A percentile compares a stretch with the other conserved stretches of the same genome.
Evolutionary conservation across 2,113 vertebrate species (phyloP).

Genomic region (Noturus placidus): DNA sequence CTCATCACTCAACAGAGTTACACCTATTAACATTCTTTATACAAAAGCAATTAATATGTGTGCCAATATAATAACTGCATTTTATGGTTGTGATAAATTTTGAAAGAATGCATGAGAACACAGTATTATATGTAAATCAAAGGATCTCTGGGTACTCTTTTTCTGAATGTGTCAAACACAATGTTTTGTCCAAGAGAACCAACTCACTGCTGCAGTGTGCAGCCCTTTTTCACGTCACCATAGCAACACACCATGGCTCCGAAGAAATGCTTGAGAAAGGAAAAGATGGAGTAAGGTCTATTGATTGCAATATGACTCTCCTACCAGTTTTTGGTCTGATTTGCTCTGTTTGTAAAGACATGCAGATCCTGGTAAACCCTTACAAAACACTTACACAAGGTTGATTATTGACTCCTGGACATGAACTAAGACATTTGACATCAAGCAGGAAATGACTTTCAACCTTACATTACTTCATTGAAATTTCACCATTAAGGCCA

Average conservation of each 20-base stretch:
- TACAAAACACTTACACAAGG: constrained; percentile 34
- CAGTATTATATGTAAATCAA: constrained; percentile 5
- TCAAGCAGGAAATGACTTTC: constrained; percentile 37
- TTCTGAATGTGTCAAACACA: constrained; percentile 41
- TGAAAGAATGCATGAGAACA: neutral
- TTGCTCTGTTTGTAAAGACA: constrained; percentile 65
- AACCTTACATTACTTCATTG: constrained; percentile 8
- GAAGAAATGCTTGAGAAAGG: constrained; percentile 48
- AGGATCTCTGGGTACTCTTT: neutral
- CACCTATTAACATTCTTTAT: neutral
- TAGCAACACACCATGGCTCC: constrained; percentile 66
- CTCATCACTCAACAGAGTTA: neutral
- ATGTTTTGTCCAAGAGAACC: constrained; percentile 31
- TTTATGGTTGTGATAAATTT: neutral
- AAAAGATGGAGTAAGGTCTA: constrained; percentile 53
- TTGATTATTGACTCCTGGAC: constrained; percentile 54
- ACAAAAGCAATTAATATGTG: neutral
- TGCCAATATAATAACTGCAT: neutral
- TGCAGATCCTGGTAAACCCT: constrained; percentile 63
- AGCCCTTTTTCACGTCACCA: constrained; percentile 69
- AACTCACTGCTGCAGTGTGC: constrained; percentile 59
- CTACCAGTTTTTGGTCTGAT: constrained; percentile 66
- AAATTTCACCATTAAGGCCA: neutral
- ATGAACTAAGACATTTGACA: constrained; percentile 15
- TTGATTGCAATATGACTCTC: constrained; percentile 68